Base-by-base conservation (phyloP, 2,888 invertebrate genomes). In the Sphaeridia pumilis region DNA sequence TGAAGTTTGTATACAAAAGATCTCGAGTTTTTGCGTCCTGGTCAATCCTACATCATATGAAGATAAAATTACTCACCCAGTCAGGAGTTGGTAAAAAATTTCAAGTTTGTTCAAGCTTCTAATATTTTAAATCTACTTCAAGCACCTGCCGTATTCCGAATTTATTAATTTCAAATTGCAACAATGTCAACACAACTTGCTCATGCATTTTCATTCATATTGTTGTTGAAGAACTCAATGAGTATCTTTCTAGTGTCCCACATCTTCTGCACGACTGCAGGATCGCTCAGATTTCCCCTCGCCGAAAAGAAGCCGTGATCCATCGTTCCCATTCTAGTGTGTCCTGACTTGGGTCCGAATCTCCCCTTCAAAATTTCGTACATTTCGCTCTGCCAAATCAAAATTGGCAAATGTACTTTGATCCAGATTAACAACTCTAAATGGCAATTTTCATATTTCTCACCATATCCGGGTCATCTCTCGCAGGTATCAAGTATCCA, bases 401-500 rank as follows among this genome's bases (percentile, higher is more conserved):
- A 31, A 31, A 31, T 10, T 14, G 14, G 14, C 10, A 10, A 31
- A 31, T 31, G 31, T 31, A 31, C 31, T 10, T 14, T 14, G 7
- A 14, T 14, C 7, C 31, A 31, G 7, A 31, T 31, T 7, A 7
- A 14, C 31, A 31, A 10, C 10, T 31, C 17, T 43, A 43, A 17
- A 3, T 26, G 31, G 27, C 17, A 28, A 4, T 20, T n/a, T n/a
- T n/a, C n/a, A n/a, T n/a, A n/a, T n/a, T n/a, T 31, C 49, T 44
- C 26, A 57, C 57, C 51, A 55, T 26, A 31, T 59, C 59, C 1
- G 59, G 46, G 7, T 59, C 59, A 31, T 55, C 57, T n/a, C 47
- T 52, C 0, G 57, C 26, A 7, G 57, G 59, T 3, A 57, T 27
- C 20, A 54, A 43, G 10, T 57, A 44, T 10, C 52, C 45, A 10